Evolutionary conservation across 2,888 invertebrate species (phyloP), one percentile per base, ranked within the genome.

Genomic region (Zonitis immaculata): DNA sequence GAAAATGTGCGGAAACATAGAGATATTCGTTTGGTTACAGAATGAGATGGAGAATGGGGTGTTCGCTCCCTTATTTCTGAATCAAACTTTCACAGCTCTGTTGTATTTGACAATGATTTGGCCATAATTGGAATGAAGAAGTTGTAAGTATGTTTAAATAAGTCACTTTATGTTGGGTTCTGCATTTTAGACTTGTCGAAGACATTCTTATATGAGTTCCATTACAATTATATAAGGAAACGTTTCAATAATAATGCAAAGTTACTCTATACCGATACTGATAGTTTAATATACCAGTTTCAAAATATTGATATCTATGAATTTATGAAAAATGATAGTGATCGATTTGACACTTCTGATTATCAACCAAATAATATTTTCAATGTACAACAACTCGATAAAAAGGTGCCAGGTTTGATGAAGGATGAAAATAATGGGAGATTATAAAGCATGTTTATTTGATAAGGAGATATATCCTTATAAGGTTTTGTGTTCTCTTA

Each of bases 251-350:
- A 42, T 12, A 35, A 28, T 47, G 20, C n/a, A 25, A 42, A 27
- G 30, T 39, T 57, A 11, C 35, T 45, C 3, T 58, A 58, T 39
- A 50, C 50, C 1, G 57, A 60, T 44, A 58, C 58, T 9, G 59
- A 44, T 44, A 26, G 14, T 27, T 35, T 52, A 43, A 42, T 44
- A 25, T 20, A 44, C 16, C 11, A 39, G 42, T 43, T 45, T 49
- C 46, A 42, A 49, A 44, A 6, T 43, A n/a, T 9, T 5, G 16
- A 43, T 43, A 43, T 43, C 2, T 43, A 43, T 43, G n/a, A 43
- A 43, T 9, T 14, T 20, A 20, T 43, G 5, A 43, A 43, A 43
- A 14, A 43, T 14, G 43, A 43, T 43, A 18, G n/a, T 43, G 11
- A 43, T 18, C 43, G 16, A 12, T 43, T 43, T 14, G 43, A 43